Base-by-base conservation (phyloP, 2,888 invertebrate species). In the Heteromyza rotundicornis region DNA sequence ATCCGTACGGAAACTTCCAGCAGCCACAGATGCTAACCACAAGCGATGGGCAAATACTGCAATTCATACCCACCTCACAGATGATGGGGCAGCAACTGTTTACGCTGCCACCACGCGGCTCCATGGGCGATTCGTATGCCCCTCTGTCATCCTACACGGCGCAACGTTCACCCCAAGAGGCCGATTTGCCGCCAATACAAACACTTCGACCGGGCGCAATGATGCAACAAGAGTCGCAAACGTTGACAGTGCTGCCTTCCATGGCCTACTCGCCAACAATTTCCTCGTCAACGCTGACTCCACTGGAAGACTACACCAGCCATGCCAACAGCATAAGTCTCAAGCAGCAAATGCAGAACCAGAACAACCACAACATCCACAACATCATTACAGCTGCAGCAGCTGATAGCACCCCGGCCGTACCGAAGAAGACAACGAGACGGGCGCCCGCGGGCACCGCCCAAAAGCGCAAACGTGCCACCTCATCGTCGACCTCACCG, bases 51-150 rank as follows among this genome's bases (percentile, higher is more conserved):
- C 80, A 80, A 47, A 66, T 80, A 12, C 52, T 81, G n/a, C 80
- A 81, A 44, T 62, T 80, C 8, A 68, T 79, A 62, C 68, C 89
- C 0, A 60, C 70, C 44, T 65, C 75, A 90, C 90, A 80, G 85
- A 88, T 72, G 88, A 89, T 22, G 8, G 63, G 2, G 16, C 53
- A 2, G 53, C 60, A 14, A 8, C 72, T 78, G 2, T 74, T 76
- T 58, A 67, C 68, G 7, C 70, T 69, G 20, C 50, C 60, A 20
- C 12, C 56, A 12, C 47, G 22, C 24, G 24, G 20, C 27, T 32
- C 22, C 17, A 64, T 32, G 3, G 32, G 32, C n/a, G 79, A 80
- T 0, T 70, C 77, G 1, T 79, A 76, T 57, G 71, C 70, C 0
- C 74, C 76, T 2, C 63, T 71, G 2, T 74, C 78, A 22, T 71